Conservation (phyloP, 2,113 vertebrate species). For the Phylloscopus whistleri region DNA sequence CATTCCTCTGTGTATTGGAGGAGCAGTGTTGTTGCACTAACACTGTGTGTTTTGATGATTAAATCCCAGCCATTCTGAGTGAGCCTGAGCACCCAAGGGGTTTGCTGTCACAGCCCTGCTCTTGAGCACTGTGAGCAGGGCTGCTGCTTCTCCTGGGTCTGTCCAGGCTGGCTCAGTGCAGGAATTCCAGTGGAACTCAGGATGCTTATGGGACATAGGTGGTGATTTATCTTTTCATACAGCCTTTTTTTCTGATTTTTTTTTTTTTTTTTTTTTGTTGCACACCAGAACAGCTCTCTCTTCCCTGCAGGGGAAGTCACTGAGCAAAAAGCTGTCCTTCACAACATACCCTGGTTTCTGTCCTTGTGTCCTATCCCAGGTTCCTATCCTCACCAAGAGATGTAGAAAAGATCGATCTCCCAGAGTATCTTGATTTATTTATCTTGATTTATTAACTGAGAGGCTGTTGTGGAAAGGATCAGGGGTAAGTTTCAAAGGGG, state of each 20-base stretch:
- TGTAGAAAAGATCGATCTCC: background rate
- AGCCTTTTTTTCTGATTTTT: background rate
- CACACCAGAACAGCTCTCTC: background rate
- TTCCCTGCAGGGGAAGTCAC: background rate
- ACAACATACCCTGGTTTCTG: background rate
- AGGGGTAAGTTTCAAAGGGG: constrained; percentile 11
- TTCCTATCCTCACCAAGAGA: background rate
- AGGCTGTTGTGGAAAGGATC: background rate
- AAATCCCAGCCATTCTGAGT: background rate
- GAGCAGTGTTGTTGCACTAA: background rate
- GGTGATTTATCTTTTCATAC: background rate
- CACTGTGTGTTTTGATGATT: background rate
- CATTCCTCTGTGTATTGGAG: background rate
- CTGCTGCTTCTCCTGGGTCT: background rate
- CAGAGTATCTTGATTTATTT: background rate
- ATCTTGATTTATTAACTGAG: constrained; percentile 41
- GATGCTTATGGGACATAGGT: background rate
- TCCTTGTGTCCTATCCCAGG: background rate
- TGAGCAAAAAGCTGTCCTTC: background rate
- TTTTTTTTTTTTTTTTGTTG: background rate
- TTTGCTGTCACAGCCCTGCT: background rate
- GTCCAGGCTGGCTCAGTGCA: background rate
- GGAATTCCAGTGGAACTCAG: background rate
- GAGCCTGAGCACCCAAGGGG: background rate
- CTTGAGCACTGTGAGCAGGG: background rate